Evolutionary conservation across 1,140 invertebrate species (phyloP).

Genomic region (Ips typographus): DNA sequence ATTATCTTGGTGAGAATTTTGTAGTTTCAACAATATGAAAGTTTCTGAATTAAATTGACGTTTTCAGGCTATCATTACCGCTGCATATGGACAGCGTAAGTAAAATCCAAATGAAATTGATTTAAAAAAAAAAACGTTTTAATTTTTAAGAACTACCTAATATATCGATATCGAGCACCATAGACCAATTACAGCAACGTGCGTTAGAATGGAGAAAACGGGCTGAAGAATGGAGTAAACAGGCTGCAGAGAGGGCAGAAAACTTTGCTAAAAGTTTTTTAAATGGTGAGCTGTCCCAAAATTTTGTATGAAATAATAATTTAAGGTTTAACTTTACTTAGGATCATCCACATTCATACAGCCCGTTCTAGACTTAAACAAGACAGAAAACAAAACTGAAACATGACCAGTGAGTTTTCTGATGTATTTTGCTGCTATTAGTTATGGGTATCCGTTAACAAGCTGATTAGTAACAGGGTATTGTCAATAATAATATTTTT

Average conservation of each 20-base stretch:
- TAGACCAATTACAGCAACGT: conserved; percentile 2
- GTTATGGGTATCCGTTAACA: too few relatives aligned
- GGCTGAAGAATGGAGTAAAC: conserved; percentile 2
- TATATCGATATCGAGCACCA: background rate
- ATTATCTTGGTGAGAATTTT: background rate
- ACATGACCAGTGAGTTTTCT: background rate
- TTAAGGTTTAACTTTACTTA: background rate
- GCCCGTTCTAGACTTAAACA: background rate
- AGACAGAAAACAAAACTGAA: background rate
- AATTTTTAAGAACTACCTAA: background rate
- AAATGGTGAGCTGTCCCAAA: background rate
- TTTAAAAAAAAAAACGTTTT: background rate
- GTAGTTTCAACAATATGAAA: background rate
- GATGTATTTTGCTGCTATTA: too few relatives aligned
- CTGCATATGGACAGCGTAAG: background rate
- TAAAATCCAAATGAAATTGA: background rate
- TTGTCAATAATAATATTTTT: background rate
- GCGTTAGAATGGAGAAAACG: conserved; percentile 2
- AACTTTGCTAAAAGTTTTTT: background rate
- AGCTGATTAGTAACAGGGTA: background rate
- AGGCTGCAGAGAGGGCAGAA: background rate
- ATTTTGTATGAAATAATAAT: background rate
- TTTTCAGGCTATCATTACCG: background rate
- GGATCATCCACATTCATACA: background rate
- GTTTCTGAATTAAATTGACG: background rate